phyloP scores from a whole-genome alignment of 2,113 vertebrate species.

The Athene noctua region DNA sequence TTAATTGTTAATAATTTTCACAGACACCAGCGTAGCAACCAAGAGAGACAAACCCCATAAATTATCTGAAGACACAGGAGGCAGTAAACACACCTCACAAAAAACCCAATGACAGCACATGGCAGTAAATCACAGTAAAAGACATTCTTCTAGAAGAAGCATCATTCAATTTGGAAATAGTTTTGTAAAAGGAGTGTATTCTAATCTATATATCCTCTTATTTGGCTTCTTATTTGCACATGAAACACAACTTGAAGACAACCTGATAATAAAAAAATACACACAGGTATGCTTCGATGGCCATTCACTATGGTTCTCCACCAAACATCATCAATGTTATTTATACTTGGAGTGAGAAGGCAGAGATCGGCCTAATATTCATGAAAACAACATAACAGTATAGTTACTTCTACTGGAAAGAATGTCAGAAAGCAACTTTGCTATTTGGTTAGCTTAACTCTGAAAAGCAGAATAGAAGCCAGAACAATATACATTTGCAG shows the following conservation, averaged over 20 bases:
- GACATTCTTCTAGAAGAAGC: not conserved
- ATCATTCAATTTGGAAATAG: not conserved
- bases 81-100: not conserved
- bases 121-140: not conserved
- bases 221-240: not conserved
- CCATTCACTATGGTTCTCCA: not conserved
- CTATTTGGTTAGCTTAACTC: constrained; percentile 56
- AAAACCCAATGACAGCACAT: not conserved
- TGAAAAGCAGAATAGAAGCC: constrained; percentile 25
- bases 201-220: not conserved
- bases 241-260: not conserved
- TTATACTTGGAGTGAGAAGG: not conserved
- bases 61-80: not conserved
- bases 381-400: constrained; percentile 21
- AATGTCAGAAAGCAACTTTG: constrained; percentile 33
- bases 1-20: not conserved
- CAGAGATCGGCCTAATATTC: not conserved
- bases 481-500: constrained; percentile 49
- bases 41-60: not conserved
- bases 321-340: not conserved
- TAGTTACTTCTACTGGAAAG: constrained; percentile 39
- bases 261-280: not conserved
- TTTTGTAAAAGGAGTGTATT: not conserved
- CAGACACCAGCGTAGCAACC: not conserved
- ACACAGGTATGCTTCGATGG: not conserved